A percentile compares a stretch with the other conserved stretches of the same genome.
Conservation (phyloP, 2,797 vertebrate genomes). For the Micropoecilia bifurca region DNA sequence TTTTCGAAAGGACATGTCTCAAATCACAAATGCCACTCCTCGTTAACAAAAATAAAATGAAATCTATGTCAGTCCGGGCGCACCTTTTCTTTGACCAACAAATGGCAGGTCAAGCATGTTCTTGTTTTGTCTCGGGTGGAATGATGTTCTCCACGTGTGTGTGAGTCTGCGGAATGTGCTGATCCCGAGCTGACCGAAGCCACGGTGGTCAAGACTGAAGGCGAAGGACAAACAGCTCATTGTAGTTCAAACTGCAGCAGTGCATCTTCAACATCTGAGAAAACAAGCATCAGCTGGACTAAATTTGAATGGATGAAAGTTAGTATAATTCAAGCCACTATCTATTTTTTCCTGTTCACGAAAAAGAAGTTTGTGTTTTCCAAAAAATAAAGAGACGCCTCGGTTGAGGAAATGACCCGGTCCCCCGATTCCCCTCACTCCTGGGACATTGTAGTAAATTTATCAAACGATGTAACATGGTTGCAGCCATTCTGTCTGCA, state of each 20-base stretch:
- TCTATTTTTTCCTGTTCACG: not conserved
- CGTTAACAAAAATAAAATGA: constrained; percentile 11
- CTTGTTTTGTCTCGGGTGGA: constrained; percentile 22
- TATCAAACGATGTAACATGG: constrained; percentile 59
- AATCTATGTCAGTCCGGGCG: constrained; percentile 26
- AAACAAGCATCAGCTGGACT: not conserved
- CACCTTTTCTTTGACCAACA: constrained; percentile 17
- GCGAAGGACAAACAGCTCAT: constrained; percentile 33
- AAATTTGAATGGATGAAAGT: not conserved
- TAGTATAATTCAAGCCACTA: not conserved
- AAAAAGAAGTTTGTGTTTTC: not conserved
- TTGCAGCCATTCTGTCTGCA: constrained; percentile 67
- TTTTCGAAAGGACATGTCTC: not conserved
- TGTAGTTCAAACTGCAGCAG: not conserved
- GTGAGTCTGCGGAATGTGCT: constrained; percentile 50
- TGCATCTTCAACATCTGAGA: constrained; percentile 16
- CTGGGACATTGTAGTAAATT: constrained; percentile 73
- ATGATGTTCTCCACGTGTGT: constrained; percentile 40
- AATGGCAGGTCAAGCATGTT: constrained; percentile 25
- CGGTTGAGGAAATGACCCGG: constrained; percentile 77
- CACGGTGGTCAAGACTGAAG: constrained; percentile 43
- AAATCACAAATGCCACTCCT: not conserved
- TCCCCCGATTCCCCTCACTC: constrained; percentile 49
- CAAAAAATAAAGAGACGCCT: constrained; percentile 63
- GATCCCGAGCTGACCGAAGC: constrained; percentile 43